These are phyloP conservation scores for Lagopus leucura DNA, from an alignment of 2,113 vertebrate genomes.

Conservation along the genomic window DNA sequence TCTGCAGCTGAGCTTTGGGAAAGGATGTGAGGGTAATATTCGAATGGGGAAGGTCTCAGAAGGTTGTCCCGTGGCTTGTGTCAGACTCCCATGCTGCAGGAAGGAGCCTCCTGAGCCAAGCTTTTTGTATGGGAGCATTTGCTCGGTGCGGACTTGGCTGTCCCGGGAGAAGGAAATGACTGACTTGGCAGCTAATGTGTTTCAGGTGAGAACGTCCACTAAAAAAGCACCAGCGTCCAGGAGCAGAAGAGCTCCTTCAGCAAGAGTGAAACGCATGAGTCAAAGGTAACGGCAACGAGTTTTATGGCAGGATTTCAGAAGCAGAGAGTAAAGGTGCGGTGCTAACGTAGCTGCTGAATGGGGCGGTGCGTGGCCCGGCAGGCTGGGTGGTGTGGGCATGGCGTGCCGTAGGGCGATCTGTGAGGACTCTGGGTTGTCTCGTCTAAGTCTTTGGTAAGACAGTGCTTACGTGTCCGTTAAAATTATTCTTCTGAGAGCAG, in stretches of 20 bases:
- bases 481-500: neutral
- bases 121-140: fast-evolving
- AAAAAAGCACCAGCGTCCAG: neutral
- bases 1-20: neutral
- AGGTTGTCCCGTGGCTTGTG: neutral
- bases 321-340: too few relatives aligned
- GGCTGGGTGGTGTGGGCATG: neutral
- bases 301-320: neutral
- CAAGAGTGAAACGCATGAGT: neutral
- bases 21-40: neutral
- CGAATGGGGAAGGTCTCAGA: neutral
- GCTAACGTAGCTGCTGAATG: neutral
- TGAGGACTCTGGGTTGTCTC: neutral
- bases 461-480: neutral
- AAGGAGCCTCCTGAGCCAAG: neutral
- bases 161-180: fast-evolving
- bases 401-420: neutral
- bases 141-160: neutral
- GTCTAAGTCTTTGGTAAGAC: neutral
- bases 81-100: neutral
- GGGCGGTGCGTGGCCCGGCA: neutral
- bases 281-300: neutral
- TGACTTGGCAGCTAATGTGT: neutral
- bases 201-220: constrained; percentile 39
- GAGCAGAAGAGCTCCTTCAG: constrained; percentile 43